Evolutionary conservation across 1,140 invertebrate species (phyloP).

Genomic region (Oncopodura yosiiana): DNA sequence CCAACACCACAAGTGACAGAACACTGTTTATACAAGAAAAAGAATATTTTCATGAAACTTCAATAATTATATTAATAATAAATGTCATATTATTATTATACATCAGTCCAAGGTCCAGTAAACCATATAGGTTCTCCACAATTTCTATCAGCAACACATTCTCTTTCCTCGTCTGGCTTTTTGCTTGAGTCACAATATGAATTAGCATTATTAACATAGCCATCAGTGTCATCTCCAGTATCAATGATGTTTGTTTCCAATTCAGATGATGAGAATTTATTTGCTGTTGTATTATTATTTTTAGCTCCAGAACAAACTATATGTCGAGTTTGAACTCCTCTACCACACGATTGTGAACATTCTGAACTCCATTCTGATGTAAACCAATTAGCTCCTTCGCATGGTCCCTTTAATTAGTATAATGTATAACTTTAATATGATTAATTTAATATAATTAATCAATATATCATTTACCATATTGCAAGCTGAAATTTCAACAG

Average conservation of each 20-base stretch:
- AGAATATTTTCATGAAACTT: not conserved
- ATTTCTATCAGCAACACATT: slow-evolving; percentile 51
- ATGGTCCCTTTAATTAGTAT: slow-evolving; percentile 27
- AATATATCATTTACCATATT: too few species aligned
- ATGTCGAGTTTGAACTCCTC: slow-evolving; percentile 52
- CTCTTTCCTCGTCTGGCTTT: slow-evolving; percentile 49
- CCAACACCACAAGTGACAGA: slow-evolving; percentile 43
- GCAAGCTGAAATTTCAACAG: slow-evolving; percentile 41
- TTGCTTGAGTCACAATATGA: slow-evolving; percentile 43
- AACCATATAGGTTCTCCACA: slow-evolving; percentile 58
- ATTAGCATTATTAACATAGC: not conserved
- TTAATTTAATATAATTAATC: not conserved
- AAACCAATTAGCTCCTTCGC: slow-evolving; percentile 34
- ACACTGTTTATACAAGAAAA: slow-evolving; percentile 39
- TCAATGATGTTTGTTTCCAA: slow-evolving; percentile 32
- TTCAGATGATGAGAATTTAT: not conserved
- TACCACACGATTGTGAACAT: slow-evolving; percentile 49
- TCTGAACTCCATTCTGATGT: slow-evolving; percentile 29
- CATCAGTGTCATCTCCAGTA: slow-evolving; percentile 37
- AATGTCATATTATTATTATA: slow-evolving; percentile 33
- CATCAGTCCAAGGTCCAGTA: slow-evolving; percentile 54
- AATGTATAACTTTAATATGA: not conserved
- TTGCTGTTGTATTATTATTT: not conserved
- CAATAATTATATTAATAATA: not conserved
- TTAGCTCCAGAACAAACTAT: slow-evolving; percentile 51